Base-by-base conservation (phyloP, 1,140 invertebrate species). In the Bilobella aurantiaca region DNA sequence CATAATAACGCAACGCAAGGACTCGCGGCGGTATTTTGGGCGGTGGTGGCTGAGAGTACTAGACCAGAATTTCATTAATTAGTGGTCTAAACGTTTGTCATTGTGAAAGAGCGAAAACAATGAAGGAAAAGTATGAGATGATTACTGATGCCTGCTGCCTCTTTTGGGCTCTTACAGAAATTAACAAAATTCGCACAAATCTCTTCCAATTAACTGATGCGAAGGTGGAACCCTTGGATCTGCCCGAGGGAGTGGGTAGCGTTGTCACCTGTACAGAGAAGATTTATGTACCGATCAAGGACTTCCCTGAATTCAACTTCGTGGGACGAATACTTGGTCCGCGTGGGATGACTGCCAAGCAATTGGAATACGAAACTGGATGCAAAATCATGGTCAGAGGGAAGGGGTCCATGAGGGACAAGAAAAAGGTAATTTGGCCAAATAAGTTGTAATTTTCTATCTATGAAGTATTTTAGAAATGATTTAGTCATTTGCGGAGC, bases 401-500 rank as follows among this genome's bases (percentile, higher is more conserved):
- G 74, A 95, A 96, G 80, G 96, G 96, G n/a, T 98, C 96, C 46
- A 99, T 99, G 96, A 85, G 96, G 77, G 96, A 99, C 78, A 98
- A 98, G 83, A 95, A 96, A 81, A 99, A 98, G 91, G 96, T 98
- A n/a, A n/a, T n/a, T n/a, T n/a, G n/a, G n/a, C n/a, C n/a, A n/a
- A n/a, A n/a, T 84, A 83, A 81, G 76, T 63, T n/a, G n/a, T 53
- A 12, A 53, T 23, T 53, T 5, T 23, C 25, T 53, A 53, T 42
- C n/a, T n/a, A n/a, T 42, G 37, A 42, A n/a, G n/a, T n/a, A n/a
- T n/a, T n/a, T n/a, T n/a, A n/a, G n/a, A n/a, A n/a, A n/a, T n/a
- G n/a, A n/a, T n/a, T n/a, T n/a, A n/a, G n/a, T n/a, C n/a, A n/a
- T n/a, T n/a, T n/a, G n/a, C n/a, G n/a, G n/a, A n/a, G n/a, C n/a